phyloP scores from a whole-genome alignment of 2,888 invertebrate species.

The Exephanes ischioxanthus region DNA sequence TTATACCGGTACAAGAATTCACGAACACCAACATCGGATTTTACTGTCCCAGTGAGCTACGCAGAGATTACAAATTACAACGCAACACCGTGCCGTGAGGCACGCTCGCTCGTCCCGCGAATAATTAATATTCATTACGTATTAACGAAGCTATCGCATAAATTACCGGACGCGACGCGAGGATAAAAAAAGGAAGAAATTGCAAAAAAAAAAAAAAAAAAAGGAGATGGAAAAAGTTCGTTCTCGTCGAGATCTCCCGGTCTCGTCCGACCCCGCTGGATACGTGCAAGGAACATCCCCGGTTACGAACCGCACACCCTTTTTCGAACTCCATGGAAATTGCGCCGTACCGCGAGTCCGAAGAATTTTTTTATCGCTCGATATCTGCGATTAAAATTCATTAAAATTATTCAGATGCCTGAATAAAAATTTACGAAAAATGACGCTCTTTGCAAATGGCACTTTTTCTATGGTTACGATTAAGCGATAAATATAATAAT shows the following conservation, averaged over 20 bases:
- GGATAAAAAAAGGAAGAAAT: slow-evolving; percentile 59
- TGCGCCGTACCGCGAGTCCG: not conserved
- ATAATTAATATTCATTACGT: slow-evolving; percentile 85
- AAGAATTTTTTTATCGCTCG: no score
- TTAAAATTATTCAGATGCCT: no score
- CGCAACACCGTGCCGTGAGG: slow-evolving; percentile 68
- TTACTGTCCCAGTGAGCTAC: slow-evolving; percentile 59
- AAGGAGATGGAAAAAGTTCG: slow-evolving; percentile 45
- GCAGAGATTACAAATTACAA: slow-evolving; percentile 83
- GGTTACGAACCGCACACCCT: not conserved
- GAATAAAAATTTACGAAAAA: no score
- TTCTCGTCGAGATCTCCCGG: slow-evolving; percentile 22
- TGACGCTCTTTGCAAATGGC: no score
- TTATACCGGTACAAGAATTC: slow-evolving; percentile 16
- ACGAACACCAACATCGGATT: not conserved
- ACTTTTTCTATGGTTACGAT: no score
- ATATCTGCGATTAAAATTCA: no score
- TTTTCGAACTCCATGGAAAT: not conserved
- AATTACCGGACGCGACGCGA: slow-evolving; percentile 75
- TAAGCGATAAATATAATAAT: no score
- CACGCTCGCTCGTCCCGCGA: slow-evolving; percentile 76
- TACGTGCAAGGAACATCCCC: slow-evolving; percentile 67
- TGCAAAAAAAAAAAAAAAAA: not conserved
- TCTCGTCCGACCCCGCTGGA: slow-evolving; percentile 33
- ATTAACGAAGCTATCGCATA: slow-evolving; percentile 84